Base-by-base conservation (phyloP, 2,888 invertebrate species). In the Aproaerema taeniolella region DNA sequence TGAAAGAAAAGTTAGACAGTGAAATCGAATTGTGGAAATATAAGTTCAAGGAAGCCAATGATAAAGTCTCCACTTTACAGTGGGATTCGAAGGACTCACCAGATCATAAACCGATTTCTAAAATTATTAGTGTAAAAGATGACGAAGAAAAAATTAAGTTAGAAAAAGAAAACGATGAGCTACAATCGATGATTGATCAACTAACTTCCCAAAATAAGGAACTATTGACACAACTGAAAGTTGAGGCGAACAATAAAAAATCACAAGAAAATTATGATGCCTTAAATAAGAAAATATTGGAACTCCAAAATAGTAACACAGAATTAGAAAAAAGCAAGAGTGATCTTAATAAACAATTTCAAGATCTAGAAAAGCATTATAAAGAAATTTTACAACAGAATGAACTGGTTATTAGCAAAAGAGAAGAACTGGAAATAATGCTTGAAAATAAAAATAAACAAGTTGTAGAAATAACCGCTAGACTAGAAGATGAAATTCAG, bases 1-100 rank as follows among this genome's bases (percentile, higher is more conserved):
- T 93, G 74, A 95, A 95, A 72, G 94, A 95, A 62, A 91, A 92
- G 46, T 91, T 94, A 68, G 95, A 95, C 53, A 89, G 89, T 61
- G 93, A 94, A 63, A 80, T 95, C 12, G 89, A 92, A 47, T 85
- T 91, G 58, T 92, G 91, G 85, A 91, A 93, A 61, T 89, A 89
- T 42, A 90, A 92, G 61, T 92, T 91, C 52, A 89, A 91, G 51
- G 92, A 94, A 58, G 78, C 93, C 1, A 89, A 88, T 52, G 88
- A 91, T 38, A 92, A 93, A 71, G 61, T 95, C 6, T 88, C 75
- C 2, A 58, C 74, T 1, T 47, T 81, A 16, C 78, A 85, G 37
- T 79, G 79, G 81, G 68, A 75, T 13, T 33, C 51, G 14, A 76
- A 72, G 55, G 65, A 72, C 33, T 52, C 58, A 1, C 60, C 63